Evolutionary conservation across 53 echinoderm and acorn worm species (phyloP), one percentile per base, ranked within the genome.

Genomic region (Echinometra lucunter): DNA sequence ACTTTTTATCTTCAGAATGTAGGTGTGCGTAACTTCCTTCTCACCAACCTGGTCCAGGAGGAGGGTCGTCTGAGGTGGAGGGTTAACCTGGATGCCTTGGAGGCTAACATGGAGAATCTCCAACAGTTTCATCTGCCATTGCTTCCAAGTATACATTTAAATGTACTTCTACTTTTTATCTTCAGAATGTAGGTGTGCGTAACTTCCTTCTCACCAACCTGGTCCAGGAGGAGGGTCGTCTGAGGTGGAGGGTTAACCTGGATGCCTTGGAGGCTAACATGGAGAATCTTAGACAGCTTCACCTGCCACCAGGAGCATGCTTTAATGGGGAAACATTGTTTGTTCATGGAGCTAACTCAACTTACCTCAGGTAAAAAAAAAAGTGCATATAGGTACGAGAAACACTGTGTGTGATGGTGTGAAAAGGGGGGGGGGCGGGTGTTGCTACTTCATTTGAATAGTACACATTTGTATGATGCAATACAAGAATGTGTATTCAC

Each of bases 191-290:
- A 32, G 90, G 89, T 66, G 66, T 98, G 1, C 92, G 98, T 19
- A 94, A 95, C 38, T 99, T 99, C 42, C 94, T 99, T 11, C 92
- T 98, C 45, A 99, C 97, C 58, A 99, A 99, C 88, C 92, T 99
- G 53, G 35, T 91, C 30, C 44, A 96, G 94, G 94, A 89, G 58
- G 67, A 96, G 74, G 96, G 94, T 18, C 37, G 47, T 6, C 87
- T 96, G 32, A 81, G 16, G 23, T 63, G 80, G 99, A 94, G 96
- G 78, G 75, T 99, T 19, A 98, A 99, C 87, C 91, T 99, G 16
- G 93, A 97, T 56, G 95, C 95, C 88, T 66, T 96, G 66, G 66
- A 90, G 88, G 91, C 88, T 12, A 91, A 96, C 82, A 89, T 82
- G 66, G 93, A 94, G 30, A 44, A 91, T 75, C 45, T 97, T 5